phyloP scores from a whole-genome alignment of 2,113 vertebrate species.

The Archocentrus centrarchus region DNA sequence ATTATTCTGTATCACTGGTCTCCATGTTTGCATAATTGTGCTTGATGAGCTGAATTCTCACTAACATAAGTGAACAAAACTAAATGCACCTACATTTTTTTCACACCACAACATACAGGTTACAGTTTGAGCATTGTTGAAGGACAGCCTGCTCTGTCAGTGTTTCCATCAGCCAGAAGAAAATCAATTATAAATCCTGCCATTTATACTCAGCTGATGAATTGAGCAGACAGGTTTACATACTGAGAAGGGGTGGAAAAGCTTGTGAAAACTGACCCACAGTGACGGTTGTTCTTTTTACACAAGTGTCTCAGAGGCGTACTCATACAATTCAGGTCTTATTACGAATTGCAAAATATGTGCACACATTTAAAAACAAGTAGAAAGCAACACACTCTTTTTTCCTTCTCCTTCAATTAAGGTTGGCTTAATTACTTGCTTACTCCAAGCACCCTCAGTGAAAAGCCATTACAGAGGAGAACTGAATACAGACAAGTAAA shows the following conservation, averaged over 20 bases:
- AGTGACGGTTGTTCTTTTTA: slow-evolving; percentile 13
- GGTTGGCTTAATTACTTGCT: slow-evolving; percentile 72
- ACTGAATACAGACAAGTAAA: slow-evolving; percentile 62
- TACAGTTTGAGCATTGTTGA: neutral
- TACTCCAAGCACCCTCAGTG: slow-evolving; percentile 62
- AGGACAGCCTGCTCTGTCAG: neutral
- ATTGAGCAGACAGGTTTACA: neutral
- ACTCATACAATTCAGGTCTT: neutral
- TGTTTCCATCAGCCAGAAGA: neutral
- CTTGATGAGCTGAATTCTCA: neutral
- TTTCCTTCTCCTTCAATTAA: slow-evolving; percentile 58
- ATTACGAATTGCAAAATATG: slow-evolving; percentile 6
- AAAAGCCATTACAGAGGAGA: slow-evolving; percentile 63
- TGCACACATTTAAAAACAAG: slow-evolving; percentile 12
- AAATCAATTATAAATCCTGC: neutral
- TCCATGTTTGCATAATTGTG: neutral
- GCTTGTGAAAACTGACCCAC: slow-evolving; percentile 36
- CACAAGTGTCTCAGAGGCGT: neutral
- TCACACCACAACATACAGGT: neutral
- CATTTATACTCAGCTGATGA: neutral
- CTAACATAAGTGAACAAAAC: neutral
- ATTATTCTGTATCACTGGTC: neutral
- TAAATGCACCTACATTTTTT: neutral
- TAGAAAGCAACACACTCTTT: slow-evolving; percentile 20
- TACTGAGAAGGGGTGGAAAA: neutral